A percentile compares a stretch with the other conserved stretches of the same genome.
phyloP scores from a whole-genome alignment of 2,797 vertebrate genomes.

The Champsocephalus esox region DNA sequence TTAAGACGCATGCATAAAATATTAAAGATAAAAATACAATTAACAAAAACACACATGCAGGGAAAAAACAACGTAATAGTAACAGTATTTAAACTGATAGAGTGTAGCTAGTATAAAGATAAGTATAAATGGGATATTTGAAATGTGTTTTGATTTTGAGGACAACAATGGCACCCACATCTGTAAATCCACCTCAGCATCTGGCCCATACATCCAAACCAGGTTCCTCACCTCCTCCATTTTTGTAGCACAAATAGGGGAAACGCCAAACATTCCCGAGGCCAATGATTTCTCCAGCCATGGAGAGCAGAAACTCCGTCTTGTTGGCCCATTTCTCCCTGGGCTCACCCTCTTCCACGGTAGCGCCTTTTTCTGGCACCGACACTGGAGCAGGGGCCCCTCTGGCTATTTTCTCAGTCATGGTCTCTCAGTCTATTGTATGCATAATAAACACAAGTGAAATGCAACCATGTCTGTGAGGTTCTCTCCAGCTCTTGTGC shows the following conservation, averaged over 20 bases:
- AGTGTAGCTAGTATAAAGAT: too few relatives aligned
- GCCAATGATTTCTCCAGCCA: slow-evolving; percentile 93
- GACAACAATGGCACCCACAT: not conserved
- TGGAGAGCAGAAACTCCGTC: slow-evolving; percentile 90
- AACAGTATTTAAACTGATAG: too few relatives aligned
- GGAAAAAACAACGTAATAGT: too few relatives aligned
- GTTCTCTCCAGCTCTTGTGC: not conserved
- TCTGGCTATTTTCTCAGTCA: slow-evolving; percentile 62
- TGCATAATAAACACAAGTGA: slow-evolving; percentile 2
- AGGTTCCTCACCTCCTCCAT: slow-evolving; percentile 87
- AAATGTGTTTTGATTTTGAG: not conserved
- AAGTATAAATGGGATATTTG: not conserved
- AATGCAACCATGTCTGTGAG: slow-evolving; percentile 5
- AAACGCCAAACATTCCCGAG: slow-evolving; percentile 92
- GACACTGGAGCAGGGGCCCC: slow-evolving; percentile 21
- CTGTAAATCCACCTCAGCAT: not conserved
- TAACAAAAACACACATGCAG: too few relatives aligned
- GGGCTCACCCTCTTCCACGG: slow-evolving; percentile 56
- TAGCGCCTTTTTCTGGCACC: slow-evolving; percentile 26
- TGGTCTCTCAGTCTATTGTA: slow-evolving; percentile 44
- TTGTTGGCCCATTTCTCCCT: slow-evolving; percentile 93
- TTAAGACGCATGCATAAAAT: too few relatives aligned
- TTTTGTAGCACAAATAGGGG: slow-evolving; percentile 93
- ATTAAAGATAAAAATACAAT: not conserved
- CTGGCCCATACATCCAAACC: not conserved